These are phyloP conservation scores for Dicerorhinus sumatrensis DNA, from an alignment of 2,113 vertebrate species.

Conservation along the genomic window DNA sequence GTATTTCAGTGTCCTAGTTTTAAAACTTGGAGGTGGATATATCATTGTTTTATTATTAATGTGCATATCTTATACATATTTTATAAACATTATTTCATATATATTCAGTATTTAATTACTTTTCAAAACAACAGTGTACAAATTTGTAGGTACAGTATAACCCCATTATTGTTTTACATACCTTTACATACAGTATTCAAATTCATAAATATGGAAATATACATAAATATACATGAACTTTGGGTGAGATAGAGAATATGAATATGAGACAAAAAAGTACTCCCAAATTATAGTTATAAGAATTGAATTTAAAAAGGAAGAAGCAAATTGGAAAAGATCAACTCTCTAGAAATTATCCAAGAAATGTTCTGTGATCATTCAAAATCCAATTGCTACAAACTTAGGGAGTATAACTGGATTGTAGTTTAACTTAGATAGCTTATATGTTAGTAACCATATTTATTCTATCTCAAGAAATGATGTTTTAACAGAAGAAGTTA, in stretches of 20 bases:
- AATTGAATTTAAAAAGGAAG: not conserved
- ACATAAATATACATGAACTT: not conserved
- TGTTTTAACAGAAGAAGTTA: not conserved
- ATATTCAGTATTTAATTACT: constrained; percentile 1
- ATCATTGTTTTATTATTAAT: not conserved
- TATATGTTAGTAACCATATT: not conserved
- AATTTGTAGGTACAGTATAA: not conserved
- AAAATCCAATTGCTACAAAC: not conserved
- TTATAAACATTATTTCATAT: not conserved
- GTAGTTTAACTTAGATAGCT: not conserved
- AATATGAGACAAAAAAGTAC: not conserved
- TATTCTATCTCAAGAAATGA: not conserved
- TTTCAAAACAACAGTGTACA: not conserved
- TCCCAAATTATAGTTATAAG: not conserved
- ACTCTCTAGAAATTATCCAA: not conserved
- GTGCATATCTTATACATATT: not conserved
- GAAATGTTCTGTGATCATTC: not conserved
- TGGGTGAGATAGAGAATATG: not conserved
- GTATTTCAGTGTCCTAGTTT: not conserved
- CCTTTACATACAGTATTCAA: not conserved
- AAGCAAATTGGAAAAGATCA: not conserved
- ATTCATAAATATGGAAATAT: not conserved
- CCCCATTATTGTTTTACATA: not conserved
- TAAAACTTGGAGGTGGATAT: not conserved
- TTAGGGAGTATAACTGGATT: not conserved